phyloP scores from a whole-genome alignment of 2,888 invertebrate genomes.

The Metellina segmentata region DNA sequence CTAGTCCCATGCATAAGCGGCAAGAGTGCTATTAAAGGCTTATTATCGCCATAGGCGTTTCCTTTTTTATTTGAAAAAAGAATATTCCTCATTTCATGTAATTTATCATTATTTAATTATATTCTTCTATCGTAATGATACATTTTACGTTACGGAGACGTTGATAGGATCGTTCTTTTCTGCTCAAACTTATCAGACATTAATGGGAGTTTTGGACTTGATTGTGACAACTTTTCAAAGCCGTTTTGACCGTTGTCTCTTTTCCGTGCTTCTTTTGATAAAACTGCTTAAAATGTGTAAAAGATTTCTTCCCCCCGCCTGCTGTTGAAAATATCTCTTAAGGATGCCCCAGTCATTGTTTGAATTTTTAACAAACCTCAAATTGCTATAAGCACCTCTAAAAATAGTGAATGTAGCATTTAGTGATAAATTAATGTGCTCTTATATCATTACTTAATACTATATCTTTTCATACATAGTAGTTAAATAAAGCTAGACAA shows the following conservation, averaged over 20 bases:
- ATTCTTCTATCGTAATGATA: slow-evolving; percentile 58
- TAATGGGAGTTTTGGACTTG: slow-evolving; percentile 13
- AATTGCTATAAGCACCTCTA: too few species aligned
- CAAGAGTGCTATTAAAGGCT: slow-evolving; percentile 62
- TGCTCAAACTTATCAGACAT: slow-evolving; percentile 12
- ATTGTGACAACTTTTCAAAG: background rate
- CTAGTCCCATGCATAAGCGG: slow-evolving; percentile 14
- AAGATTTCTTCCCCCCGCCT: too few species aligned
- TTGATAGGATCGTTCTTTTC: slow-evolving; percentile 40
- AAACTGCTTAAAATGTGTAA: background rate
- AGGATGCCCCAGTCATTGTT: too few species aligned
- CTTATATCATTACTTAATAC: too few species aligned
- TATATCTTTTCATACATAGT: too few species aligned
- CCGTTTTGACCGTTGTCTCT: slow-evolving; percentile 8
- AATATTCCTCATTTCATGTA: slow-evolving; percentile 50
- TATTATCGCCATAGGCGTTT: slow-evolving; percentile 63
- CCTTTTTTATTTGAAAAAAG: slow-evolving; percentile 37
- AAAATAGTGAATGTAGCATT: too few species aligned
- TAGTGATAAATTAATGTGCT: too few species aligned
- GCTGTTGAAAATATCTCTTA: too few species aligned
- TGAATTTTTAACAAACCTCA: too few species aligned
- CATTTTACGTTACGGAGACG: slow-evolving; percentile 40
- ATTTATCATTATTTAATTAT: slow-evolving; percentile 70
- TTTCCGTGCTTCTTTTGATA: background rate
- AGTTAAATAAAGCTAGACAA: too few species aligned